Conservation (phyloP, 1,140 invertebrate genomes). For the Leptopilina clavipes region DNA sequence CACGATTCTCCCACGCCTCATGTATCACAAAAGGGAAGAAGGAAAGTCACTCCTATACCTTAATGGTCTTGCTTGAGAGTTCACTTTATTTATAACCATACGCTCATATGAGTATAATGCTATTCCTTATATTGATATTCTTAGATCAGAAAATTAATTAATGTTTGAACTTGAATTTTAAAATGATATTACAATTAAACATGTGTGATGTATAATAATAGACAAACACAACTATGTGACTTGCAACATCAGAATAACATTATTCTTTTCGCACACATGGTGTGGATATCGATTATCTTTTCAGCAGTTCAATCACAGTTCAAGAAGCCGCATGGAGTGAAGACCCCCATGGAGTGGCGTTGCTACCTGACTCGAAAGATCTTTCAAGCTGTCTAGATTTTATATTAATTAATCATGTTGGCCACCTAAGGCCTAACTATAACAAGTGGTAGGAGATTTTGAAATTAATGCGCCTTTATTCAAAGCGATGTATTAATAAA, state of each 20-base stretch:
- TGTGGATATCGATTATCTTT: constrained; percentile 16
- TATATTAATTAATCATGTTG: constrained; percentile 1
- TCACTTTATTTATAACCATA: not conserved
- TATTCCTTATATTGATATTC: no score
- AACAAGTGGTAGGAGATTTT: not conserved
- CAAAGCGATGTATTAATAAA: not conserved
- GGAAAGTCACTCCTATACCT: constrained; percentile 51
- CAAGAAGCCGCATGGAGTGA: constrained; percentile 7
- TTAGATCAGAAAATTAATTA: no score
- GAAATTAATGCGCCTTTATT: constrained; percentile 9
- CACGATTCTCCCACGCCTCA: constrained; percentile 51
- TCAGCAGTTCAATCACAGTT: constrained; percentile 15
- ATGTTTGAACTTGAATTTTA: no score
- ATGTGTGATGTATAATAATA: not conserved
- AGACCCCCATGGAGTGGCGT: constrained; percentile 3
- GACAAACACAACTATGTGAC: not conserved
- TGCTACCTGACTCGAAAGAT: constrained; percentile 11
- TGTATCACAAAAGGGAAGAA: constrained; percentile 47
- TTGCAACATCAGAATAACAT: not conserved
- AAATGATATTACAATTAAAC: no score
- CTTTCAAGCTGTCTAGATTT: not conserved
- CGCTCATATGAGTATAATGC: no score
- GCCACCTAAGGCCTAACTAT: constrained; percentile 10
- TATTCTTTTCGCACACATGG: not conserved
- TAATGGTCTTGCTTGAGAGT: constrained; percentile 40